Base-by-base conservation (phyloP, 2,797 vertebrate species). In the Dipus sagitta region DNA sequence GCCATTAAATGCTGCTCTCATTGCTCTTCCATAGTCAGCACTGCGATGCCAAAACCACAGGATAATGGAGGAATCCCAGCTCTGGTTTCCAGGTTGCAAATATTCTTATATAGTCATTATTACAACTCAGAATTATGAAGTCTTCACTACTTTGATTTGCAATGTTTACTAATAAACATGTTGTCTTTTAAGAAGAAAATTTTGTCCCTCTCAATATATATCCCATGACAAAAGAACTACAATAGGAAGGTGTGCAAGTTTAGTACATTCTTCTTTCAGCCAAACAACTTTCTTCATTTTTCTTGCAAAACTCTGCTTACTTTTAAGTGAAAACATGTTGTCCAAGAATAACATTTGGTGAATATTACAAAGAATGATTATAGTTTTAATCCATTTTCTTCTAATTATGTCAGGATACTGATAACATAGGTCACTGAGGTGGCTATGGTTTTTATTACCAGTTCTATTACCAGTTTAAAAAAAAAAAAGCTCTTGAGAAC, bases 171-270 rank as follows among this genome's bases (percentile, higher is more conserved):
- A 90, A 82, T 34, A 85, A 67, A 68, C 0, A 14, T 13, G 9
- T 6, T 87, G 30, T 58, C 80, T 91, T 94, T 94, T 68, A 75
- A 86, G 42, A 95, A 90, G 34, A 94, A 94, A 80, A 9, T 80
- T 3, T 77, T 94, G 86, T 93, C 32, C 88, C 72, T 90, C n/a
- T 93, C 47, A 79, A 95, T 34, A 32, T 93, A 78, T 78, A 23
- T 82, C 87, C 60, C 60, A n/a, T 86, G n/a, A 67, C 47, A 92
- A 32, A 95, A 32, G 17, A 82, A 32, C 64, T 83, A 60, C 26
- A 54, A 24, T 62, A 82, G 82, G 54, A 17, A 84, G 14, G 4
- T 6, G 23, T 72, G 24, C 28, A 92, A 94, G 13, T 82, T 96
- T 77, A 86, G 60, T 91, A 76, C n/a, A 92, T 65, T 83, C 78